These are phyloP conservation scores for Syngnathus rostellatus DNA, from an alignment of 2,797 vertebrate species.

Conservation along the genomic window DNA sequence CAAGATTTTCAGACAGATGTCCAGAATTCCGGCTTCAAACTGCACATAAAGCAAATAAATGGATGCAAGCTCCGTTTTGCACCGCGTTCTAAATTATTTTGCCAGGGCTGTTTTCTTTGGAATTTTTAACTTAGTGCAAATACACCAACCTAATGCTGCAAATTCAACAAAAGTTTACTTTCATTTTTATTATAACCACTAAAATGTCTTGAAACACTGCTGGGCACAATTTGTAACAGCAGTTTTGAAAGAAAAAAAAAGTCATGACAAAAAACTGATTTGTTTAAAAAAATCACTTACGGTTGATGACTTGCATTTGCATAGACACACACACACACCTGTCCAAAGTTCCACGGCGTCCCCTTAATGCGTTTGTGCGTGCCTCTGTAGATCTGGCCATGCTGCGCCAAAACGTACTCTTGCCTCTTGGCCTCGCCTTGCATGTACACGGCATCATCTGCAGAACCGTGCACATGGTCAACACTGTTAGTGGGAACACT, in stretches of 20 bases:
- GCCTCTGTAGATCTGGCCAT: slow-evolving; percentile 81
- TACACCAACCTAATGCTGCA: not conserved
- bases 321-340: slow-evolving; percentile 61
- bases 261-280: no score
- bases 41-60: slow-evolving; percentile 30
- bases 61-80: no score
- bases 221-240: no score
- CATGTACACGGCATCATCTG: slow-evolving; percentile 81
- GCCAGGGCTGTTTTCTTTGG: no score
- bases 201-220: no score
- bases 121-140: no score
- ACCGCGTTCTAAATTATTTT: no score
- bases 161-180: not conserved
- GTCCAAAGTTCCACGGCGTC: slow-evolving; percentile 82
- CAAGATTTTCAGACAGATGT: slow-evolving; percentile 76
- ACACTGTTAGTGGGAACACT: not conserved
- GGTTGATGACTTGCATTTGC: no score
- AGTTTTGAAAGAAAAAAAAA: no score
- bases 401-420: slow-evolving; percentile 79
- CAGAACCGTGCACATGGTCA: not conserved
- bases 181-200: not conserved
- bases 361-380: slow-evolving; percentile 58
- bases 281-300: no score
- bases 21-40: slow-evolving; percentile 78
- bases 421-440: slow-evolving; percentile 54